Base-by-base conservation (phyloP, 1,140 invertebrate genomes). In the Gyrodactylus salaris region DNA sequence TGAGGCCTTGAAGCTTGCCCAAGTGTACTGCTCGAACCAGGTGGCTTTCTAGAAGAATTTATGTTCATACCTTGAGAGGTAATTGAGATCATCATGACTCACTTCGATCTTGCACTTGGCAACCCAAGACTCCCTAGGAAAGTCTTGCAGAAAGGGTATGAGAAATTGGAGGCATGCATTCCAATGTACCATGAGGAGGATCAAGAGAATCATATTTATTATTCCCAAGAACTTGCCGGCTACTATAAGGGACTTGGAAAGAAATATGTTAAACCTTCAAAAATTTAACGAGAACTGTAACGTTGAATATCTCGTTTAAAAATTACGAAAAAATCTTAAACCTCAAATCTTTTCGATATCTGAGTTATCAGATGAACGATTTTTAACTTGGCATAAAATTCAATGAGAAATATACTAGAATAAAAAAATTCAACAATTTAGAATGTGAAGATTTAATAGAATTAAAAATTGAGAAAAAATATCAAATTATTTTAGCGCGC, bases 221-320 rank as follows among this genome's bases (percentile, higher is more conserved):
- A 96, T 96, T 83, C 92, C 85, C 91, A 97, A 95, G 83, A 96
- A 95, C 77, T 95, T 92, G 80, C 89, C 92, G 76, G 92, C 92
- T 87, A 96, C 91, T 82, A 93, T 94, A 82, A 96, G 87, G 85
- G 96, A 96, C 92, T 97, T 87, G 78, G 88, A 78, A 20, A 68
- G 20, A 68, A 68, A 22, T 20, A 20, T 20, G 54, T 68, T 20
- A 68, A 68, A 68, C 20, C 20, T 20, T 68, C 20, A 22, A 68
- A 68, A 68, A 68, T n/a, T n/a, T n/a, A n/a, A n/a, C n/a, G n/a
- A n/a, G n/a, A n/a, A n/a, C n/a, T n/a, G n/a, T n/a, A n/a, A n/a
- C n/a, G n/a, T n/a, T n/a, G n/a, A n/a, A n/a, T n/a, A n/a, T n/a
- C n/a, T n/a, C n/a, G n/a, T n/a, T n/a, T n/a, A n/a, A n/a, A n/a